Percentiles rank a stretch among this genome's conserved stretches.
Conservation (phyloP, 2,888 invertebrate species). For the Nineta flava region DNA sequence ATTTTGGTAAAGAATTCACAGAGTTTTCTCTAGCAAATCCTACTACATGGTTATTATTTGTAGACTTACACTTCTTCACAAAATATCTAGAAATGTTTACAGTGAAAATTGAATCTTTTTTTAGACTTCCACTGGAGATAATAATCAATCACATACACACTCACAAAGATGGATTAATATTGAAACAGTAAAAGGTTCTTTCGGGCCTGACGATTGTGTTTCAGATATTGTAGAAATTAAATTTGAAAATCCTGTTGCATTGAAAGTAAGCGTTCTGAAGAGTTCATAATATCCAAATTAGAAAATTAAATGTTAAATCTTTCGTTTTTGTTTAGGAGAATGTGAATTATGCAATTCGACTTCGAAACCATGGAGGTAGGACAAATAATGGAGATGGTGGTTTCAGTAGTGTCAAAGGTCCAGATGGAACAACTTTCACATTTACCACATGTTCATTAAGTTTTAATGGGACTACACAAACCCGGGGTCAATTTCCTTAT, state of each 20-base stretch:
- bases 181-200: constrained; percentile 68
- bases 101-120: constrained; percentile 9
- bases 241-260: constrained; percentile 72
- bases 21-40: neutral
- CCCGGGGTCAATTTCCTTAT: constrained; percentile 87
- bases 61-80: too few relatives aligned
- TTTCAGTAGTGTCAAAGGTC: constrained; percentile 71
- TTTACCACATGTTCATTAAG: constrained; percentile 85
- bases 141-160: constrained; percentile 35
- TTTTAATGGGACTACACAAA: constrained; percentile 91
- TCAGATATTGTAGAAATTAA: constrained; percentile 82
- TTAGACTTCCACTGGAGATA: constrained; percentile 30
- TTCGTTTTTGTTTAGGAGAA: constrained; percentile 44
- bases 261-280: constrained; percentile 42
- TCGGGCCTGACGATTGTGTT: constrained; percentile 68
- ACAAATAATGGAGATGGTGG: constrained; percentile 94
- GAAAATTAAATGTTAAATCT: neutral
- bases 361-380: constrained; percentile 79
- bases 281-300: constrained; percentile 6
- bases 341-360: constrained; percentile 71
- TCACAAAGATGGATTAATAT: constrained; percentile 78
- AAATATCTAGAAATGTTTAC: neutral
- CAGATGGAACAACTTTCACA: constrained; percentile 81
- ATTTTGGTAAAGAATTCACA: too few relatives aligned
- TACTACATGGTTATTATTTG: neutral